Base-by-base conservation (phyloP, 2,113 vertebrate genomes). In the Fulmarus glacialis region DNA sequence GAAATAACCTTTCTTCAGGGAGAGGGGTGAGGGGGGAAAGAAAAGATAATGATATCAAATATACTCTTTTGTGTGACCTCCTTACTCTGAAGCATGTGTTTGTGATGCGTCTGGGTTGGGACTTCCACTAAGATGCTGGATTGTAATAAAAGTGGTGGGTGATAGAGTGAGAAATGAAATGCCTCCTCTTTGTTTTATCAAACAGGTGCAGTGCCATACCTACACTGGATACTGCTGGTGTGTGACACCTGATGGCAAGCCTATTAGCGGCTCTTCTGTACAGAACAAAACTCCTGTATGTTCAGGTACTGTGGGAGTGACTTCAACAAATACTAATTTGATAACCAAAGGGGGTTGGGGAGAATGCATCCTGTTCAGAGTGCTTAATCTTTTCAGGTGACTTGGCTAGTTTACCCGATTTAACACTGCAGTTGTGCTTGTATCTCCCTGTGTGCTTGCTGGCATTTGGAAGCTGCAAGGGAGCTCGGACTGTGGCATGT, bases 191-290 rank as follows among this genome's bases (percentile, higher is more conserved):
- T 91, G 68, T 89, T 97, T 93, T 94, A 82, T 89, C 56, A 20
- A 96, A 86, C 98, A 99, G 99, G 99, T 99, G 95, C 99, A 99
- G 98, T 99, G 99, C 96, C 99, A 99, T 85, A 99, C 99, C 52
- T 99, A 99, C 97, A 99, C 99, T 4, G 99, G 99, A 84, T 99
- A 99, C 98, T 99, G 99, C 98, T 99, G 99, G 99, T 99, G 99
- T 89, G 99, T 99, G 90, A 99, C 99, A 48, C 98, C 98, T 18
- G 99, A 99, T 63, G 99, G 99, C 40, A 99, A 99, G 88, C 99
- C 99, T 75, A 99, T 99, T 97, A 99, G 99, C 42, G 99, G 99
- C 91, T 99, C 99, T 92, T 99, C 99, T 36, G 99, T 99, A 92
- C 99, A 99, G 97, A 99, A 99, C 99, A 99, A 99, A 98, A 99